phyloP scores from a whole-genome alignment of 2,888 invertebrate species.

The Dicranocentrus wangi region DNA sequence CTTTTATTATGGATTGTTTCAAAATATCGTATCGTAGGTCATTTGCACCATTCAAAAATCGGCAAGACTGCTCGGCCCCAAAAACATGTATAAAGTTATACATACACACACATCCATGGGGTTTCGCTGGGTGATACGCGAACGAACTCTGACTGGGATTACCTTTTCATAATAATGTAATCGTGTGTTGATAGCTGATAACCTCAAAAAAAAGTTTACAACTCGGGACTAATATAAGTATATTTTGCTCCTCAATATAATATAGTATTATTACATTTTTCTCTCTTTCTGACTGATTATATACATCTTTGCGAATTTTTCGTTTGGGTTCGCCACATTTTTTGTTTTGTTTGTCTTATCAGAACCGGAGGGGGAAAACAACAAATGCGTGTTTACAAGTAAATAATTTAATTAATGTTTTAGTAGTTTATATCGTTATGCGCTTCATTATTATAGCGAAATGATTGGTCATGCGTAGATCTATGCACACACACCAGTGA shows the following conservation, averaged over 20 bases:
- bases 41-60: neutral
- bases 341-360: neutral
- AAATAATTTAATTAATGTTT: neutral
- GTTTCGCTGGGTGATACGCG: neutral
- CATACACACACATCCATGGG: neutral
- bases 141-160: neutral
- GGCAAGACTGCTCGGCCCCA: neutral
- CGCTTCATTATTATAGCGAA: constrained; percentile 12
- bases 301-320: neutral
- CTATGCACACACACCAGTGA: neutral
- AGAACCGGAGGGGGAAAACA: neutral
- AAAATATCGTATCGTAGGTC: constrained; percentile 23
- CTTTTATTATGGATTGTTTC: constrained; percentile 10
- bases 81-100: neutral
- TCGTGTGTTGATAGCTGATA: neutral
- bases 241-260: too few species aligned
- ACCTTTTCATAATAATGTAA: neutral
- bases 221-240: too few species aligned
- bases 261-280: too few species aligned
- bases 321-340: neutral
- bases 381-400: neutral
- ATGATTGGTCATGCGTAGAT: constrained; percentile 7
- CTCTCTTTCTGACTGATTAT: too few species aligned
- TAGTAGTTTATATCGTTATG: neutral
- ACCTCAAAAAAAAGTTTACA: too few species aligned